A percentile compares a stretch with the other conserved stretches of the same genome.
These are phyloP conservation scores for Lucilia sericata DNA, from an alignment of 1,140 invertebrate genomes.

Conservation along the genomic window DNA sequence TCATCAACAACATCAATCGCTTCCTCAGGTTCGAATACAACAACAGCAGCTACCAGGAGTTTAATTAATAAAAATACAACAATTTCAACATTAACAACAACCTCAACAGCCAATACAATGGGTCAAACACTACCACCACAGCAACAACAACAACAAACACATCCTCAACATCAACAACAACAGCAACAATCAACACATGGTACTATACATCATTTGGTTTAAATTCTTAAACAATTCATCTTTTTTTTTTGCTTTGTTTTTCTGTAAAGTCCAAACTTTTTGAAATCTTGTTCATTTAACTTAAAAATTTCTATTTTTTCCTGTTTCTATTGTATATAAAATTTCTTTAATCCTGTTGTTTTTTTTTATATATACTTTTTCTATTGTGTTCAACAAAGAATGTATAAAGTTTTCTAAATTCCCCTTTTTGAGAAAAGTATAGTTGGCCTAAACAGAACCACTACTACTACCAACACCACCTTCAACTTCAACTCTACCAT, in stretches of 20 bases:
- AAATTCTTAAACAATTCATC: too few species aligned
- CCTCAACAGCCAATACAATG: slow-evolving; percentile 17
- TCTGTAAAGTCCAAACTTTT: not conserved
- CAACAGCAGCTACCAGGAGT: slow-evolving; percentile 33
- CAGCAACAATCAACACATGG: slow-evolving; percentile 15
- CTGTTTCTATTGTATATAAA: not conserved
- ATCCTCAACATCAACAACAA: not conserved
- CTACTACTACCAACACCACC: too few species aligned
- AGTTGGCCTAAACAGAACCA: too few species aligned
- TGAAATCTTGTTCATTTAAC: not conserved
- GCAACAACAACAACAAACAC: slow-evolving; percentile 25
- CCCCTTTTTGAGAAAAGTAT: too few species aligned
- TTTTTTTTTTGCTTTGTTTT: too few species aligned
- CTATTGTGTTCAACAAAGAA: too few species aligned
- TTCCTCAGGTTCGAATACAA: slow-evolving; percentile 45
- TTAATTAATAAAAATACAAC: slow-evolving; percentile 45
- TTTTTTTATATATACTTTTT: too few species aligned
- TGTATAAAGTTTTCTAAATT: too few species aligned
- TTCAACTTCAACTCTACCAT: too few species aligned
- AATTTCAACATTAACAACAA: slow-evolving; percentile 46
- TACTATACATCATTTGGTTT: slow-evolving; percentile 35
- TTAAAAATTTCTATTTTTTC: too few species aligned
- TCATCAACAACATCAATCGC: slow-evolving; percentile 48
- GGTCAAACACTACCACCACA: slow-evolving; percentile 29
- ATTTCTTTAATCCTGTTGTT: not conserved